Evolutionary conservation across 2,888 invertebrate genomes (phyloP), one percentile per base, ranked within the genome.

Genomic region (Megalurothrips usitatus): DNA sequence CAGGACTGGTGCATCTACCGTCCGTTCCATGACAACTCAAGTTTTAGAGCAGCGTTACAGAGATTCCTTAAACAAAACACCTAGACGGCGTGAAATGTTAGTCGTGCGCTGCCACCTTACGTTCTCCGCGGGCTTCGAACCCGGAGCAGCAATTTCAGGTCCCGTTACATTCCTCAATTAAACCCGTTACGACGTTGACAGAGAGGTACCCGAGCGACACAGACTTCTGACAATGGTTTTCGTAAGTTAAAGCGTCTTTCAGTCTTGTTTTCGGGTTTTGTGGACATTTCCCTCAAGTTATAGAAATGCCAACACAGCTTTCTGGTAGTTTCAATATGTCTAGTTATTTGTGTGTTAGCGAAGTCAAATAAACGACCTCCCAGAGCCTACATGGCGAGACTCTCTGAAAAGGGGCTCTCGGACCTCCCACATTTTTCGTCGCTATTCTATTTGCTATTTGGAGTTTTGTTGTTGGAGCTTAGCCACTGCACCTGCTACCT

Each of bases 101-200:
- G 34, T 43, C 34, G 34, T 43, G 6, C 34, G 34, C 3, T 43
- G 34, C 34, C 34, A 43, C 34, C 34, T 6, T 43, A 43, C 26
- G 26, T 75, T 75, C 68, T 23, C 12, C 68, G 8, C 23, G 68
- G 68, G 68, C 3, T 75, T 75, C 68, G 68, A 23, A 75, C 68
- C 26, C 68, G 26, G 68, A 75, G 23, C 23, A 23, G 68, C 68
- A 68, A 26, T 75, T 75, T 26, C 23, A 26, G 26, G 26, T 75
- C 26, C 68, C 68, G 68, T 75, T 75, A 75, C 23, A 75, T 75
- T 75, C 68, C 26, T 26, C 68, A 75, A 26, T 75, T 75, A 26
- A 75, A 26, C 26, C 68, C 26, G 23, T 26, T 75, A 26, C 68
- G 12, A 75, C 68, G 68, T 75, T 75, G 68, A 75, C 68, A 75